Percentiles rank a stretch among this genome's conserved stretches.
Conservation (phyloP, 2,113 vertebrate species). For the Lanius ludovicianus region DNA sequence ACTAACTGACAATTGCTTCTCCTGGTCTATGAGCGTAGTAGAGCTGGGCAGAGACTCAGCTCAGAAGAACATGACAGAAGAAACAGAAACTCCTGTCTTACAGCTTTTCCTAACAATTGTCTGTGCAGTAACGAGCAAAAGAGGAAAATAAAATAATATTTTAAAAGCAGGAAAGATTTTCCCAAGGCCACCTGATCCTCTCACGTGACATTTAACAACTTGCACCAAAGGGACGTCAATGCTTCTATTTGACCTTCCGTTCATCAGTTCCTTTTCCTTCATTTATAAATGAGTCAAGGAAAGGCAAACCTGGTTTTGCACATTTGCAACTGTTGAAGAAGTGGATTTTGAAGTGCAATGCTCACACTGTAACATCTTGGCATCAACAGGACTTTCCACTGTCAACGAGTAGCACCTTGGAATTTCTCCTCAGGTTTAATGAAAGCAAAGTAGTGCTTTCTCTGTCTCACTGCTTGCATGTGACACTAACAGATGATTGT, state of each 20-base stretch:
- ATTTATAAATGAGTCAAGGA: not conserved
- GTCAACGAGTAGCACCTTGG: not conserved
- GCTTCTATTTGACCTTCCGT: not conserved
- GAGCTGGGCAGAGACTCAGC: not conserved
- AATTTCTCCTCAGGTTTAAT: not conserved
- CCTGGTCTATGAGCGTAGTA: not conserved
- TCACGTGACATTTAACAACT: not conserved
- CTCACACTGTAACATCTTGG: not conserved
- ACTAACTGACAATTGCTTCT: not conserved
- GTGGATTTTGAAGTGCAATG: not conserved
- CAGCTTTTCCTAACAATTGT: not conserved
- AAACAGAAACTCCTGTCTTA: not conserved
- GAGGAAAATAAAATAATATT: not conserved
- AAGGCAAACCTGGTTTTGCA: not conserved
- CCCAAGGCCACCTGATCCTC: not conserved
- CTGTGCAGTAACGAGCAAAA: not conserved
- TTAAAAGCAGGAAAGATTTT: not conserved
- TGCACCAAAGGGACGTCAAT: not conserved
- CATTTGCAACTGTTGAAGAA: not conserved
- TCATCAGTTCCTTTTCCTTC: not conserved
- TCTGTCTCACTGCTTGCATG: not conserved
- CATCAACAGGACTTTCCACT: not conserved
- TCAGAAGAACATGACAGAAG: not conserved
- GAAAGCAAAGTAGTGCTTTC: not conserved
- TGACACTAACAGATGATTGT: not conserved